A percentile compares a stretch with the other conserved stretches of the same genome.
Evolutionary conservation across 1,140 invertebrate species (phyloP).

Genomic region (Diachasma alloeum): DNA sequence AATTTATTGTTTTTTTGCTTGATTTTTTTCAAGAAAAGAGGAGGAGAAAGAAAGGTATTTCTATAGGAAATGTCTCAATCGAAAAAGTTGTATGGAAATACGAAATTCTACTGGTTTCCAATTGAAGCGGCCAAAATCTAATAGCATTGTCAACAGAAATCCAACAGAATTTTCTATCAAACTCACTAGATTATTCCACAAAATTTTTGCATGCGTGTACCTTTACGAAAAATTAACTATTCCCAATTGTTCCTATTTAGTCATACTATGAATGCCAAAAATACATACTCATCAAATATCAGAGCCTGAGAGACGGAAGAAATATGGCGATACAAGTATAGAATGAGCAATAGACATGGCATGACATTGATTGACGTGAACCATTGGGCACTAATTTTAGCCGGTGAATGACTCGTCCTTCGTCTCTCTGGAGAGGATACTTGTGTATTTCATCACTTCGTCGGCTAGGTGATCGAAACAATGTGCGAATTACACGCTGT

Average conservation of each 20-base stretch:
- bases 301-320: neutral
- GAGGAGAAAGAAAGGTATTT: too few relatives aligned
- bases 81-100: too few relatives aligned
- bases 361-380: neutral
- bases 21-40: too few relatives aligned
- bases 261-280: neutral
- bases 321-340: neutral
- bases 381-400: neutral
- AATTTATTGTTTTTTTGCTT: too few relatives aligned
- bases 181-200: too few relatives aligned
- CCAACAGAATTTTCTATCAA: too few relatives aligned
- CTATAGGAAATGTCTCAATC: too few relatives aligned
- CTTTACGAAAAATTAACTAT: too few relatives aligned
- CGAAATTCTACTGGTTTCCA: too few relatives aligned
- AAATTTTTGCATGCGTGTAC: too few relatives aligned
- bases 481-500: neutral
- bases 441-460: neutral
- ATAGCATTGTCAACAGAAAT: too few relatives aligned
- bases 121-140: too few relatives aligned
- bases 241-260: neutral
- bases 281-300: neutral
- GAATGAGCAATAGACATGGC: neutral
- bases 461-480: neutral
- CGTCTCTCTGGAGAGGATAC: neutral
- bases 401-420: neutral